phyloP scores from a whole-genome alignment of 1,140 invertebrate species.

The Maconellicoccus hirsutus region DNA sequence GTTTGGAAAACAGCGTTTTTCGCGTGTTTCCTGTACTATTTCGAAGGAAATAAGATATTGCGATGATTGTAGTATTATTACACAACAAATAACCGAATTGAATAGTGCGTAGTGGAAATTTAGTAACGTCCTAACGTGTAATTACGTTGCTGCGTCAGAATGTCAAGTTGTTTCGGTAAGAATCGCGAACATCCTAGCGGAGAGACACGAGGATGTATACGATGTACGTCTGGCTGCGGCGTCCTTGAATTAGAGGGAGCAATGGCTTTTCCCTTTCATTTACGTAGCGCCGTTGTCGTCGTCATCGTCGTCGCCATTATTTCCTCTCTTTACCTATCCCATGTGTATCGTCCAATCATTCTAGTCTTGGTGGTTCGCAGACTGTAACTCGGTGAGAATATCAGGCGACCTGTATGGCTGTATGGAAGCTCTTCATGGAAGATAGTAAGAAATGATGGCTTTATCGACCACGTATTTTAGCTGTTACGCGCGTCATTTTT shows the following conservation, averaged over 20 bases:
- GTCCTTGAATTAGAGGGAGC: conserved; percentile 7
- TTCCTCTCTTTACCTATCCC: not conserved
- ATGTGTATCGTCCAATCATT: not conserved
- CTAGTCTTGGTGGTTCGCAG: not conserved
- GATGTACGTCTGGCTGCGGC: not conserved
- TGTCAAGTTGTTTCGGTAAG: not conserved
- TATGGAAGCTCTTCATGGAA: too few relatives aligned
- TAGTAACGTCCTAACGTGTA: not conserved
- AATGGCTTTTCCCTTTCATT: not conserved
- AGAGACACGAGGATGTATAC: not conserved
- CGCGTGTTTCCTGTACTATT: too few relatives aligned
- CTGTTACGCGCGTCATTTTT: too few relatives aligned
- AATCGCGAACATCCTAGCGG: not conserved
- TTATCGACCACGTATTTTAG: too few relatives aligned
- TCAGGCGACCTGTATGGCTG: too few relatives aligned
- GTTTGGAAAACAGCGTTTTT: too few relatives aligned
- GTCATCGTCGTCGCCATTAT: not conserved
- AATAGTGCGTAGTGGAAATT: not conserved
- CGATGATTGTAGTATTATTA: not conserved
- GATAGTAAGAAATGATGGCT: too few relatives aligned
- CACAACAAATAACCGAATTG: not conserved
- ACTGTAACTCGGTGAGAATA: not conserved
- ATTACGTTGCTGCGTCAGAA: not conserved
- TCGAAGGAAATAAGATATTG: too few relatives aligned
- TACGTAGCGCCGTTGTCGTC: not conserved